A percentile compares a stretch with the other conserved stretches of the same genome.
Evolutionary conservation across 1,140 invertebrate genomes (phyloP).

Genomic region (Drosophila tani): DNA sequence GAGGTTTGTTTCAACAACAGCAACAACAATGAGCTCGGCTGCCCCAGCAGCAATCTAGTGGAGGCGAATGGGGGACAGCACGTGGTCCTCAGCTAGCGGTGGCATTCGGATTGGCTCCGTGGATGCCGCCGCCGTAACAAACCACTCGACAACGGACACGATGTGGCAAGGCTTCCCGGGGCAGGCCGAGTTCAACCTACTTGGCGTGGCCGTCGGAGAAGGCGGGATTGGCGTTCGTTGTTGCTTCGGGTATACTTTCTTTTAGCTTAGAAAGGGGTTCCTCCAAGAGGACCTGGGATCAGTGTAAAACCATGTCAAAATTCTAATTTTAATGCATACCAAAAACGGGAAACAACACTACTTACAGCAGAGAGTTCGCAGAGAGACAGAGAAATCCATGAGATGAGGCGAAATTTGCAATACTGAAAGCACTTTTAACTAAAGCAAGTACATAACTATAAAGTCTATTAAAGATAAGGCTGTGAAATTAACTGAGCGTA

Average conservation of each 20-base stretch:
- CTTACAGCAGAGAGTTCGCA: constrained; percentile 8
- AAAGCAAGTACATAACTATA: constrained; percentile 30
- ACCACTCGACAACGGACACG: constrained; percentile 35
- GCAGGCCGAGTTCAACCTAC: background rate
- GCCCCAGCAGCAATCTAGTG: constrained; percentile 63
- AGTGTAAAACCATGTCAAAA: constrained; percentile 60
- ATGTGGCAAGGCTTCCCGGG: constrained; percentile 30
- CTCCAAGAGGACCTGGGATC: constrained; percentile 55
- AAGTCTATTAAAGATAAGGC: constrained; percentile 66
- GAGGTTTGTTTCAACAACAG: constrained; percentile 70
- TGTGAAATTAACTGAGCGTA: constrained; percentile 65
- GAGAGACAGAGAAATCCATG: constrained; percentile 36
- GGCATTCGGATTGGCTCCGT: constrained; percentile 47
- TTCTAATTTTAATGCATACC: constrained; percentile 57
- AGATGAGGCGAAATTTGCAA: constrained; percentile 12
- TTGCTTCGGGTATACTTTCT: constrained; percentile 55
- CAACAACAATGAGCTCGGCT: constrained; percentile 68
- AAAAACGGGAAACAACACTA: constrained; percentile 48
- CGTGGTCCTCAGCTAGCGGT: constrained; percentile 78
- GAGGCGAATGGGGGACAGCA: constrained; percentile 38
- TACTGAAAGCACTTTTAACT: constrained; percentile 30
- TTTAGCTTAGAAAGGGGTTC: constrained; percentile 20
- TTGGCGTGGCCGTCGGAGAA: constrained; percentile 9
- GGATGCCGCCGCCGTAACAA: constrained; percentile 37
- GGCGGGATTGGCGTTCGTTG: constrained; percentile 34